These are phyloP conservation scores for Limenitis camilla DNA, from an alignment of 2,888 invertebrate genomes.

Conservation along the genomic window DNA sequence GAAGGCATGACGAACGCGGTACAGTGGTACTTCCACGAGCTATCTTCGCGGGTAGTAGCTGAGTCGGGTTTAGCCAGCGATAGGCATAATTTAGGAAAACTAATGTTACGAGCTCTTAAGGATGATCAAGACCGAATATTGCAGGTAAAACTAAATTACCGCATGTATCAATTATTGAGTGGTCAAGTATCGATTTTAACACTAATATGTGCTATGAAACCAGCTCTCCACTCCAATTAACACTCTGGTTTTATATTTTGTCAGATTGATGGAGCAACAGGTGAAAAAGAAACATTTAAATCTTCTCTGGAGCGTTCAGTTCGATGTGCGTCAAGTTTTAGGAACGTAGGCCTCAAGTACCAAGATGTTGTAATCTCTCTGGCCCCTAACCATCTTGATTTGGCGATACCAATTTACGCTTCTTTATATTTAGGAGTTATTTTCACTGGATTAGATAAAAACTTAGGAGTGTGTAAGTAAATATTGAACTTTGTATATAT, in stretches of 20 bases:
- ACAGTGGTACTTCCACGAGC: slow-evolving; percentile 33
- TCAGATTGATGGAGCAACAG: slow-evolving; percentile 46
- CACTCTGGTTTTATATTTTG: too few relatives aligned
- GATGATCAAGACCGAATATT: slow-evolving; percentile 36
- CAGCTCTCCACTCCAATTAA: too few relatives aligned
- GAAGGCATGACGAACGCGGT: slow-evolving; percentile 13
- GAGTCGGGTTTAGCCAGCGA: slow-evolving; percentile 36
- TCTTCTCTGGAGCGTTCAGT: slow-evolving; percentile 39
- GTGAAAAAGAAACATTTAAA: slow-evolving; percentile 42
- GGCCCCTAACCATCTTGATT: slow-evolving; percentile 50
- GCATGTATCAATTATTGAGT: too few relatives aligned
- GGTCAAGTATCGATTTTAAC: too few relatives aligned
- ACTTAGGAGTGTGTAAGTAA: slow-evolving; percentile 36
- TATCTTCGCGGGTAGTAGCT: slow-evolving; percentile 34
- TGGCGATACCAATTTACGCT: slow-evolving; percentile 52
- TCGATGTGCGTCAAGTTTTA: slow-evolving; percentile 43
- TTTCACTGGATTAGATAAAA: slow-evolving; percentile 33
- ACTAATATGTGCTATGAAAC: too few relatives aligned
- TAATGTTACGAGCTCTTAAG: slow-evolving; percentile 35
- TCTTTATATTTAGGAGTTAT: slow-evolving; percentile 49
- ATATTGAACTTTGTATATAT: too few relatives aligned
- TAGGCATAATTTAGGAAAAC: slow-evolving; percentile 41
- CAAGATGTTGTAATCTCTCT: slow-evolving; percentile 55
- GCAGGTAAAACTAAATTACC: slow-evolving; percentile 30
- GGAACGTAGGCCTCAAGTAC: slow-evolving; percentile 38